Base-by-base conservation (phyloP, 2,797 vertebrate species). In the Oceanodroma leucorhoa region DNA sequence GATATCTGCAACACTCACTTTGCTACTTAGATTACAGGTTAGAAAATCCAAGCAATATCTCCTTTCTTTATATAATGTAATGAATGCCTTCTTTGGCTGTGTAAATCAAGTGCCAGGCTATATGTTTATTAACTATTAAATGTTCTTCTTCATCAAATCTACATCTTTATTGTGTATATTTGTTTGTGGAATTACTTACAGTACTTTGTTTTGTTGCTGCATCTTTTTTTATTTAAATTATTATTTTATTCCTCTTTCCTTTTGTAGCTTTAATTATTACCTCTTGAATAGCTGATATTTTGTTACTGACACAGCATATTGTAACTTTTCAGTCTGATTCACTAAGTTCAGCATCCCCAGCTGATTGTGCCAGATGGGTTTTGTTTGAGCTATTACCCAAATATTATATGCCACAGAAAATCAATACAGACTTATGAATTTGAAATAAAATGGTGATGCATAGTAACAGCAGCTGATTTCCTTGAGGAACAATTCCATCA, bases 371-470 rank as follows among this genome's bases (percentile, higher is more conserved):
- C 94, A 93, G 94, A 94, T 88, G 79, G 85, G 21, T 54, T 96
- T 91, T 93, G 17, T 91, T 81, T 94, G 76, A 95, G 61, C 40
- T 97, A 88, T 95, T 96, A 76, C 92, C 73, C 41, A 91, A 91
- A 93, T 94, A 95, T 69, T 93, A 46, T 51, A 92, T 84, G 90
- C 46, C 77, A 89, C 50, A 67, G 58, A 95, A 95, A 95, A 94
- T 95, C 90, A 95, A 95, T 94, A 83, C 24, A 86, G 50, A 65
- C 87, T 86, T 94, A 90, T 81, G 76, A 93, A 88, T 95, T 86
- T 75, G 45, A 94, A 86, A 93, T 78, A 88, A 88, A 90, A 94
- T 73, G 27, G 41, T 65, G 57, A 87, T 95, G 54, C 80, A 90
- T 75, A 91, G 48, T 67, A 94, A 71, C 26, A 83, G 15, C 41